A percentile compares a stretch with the other conserved stretches of the same genome.
Conservation (phyloP, 2,797 vertebrate genomes). For the Syndactyla subalaris region DNA sequence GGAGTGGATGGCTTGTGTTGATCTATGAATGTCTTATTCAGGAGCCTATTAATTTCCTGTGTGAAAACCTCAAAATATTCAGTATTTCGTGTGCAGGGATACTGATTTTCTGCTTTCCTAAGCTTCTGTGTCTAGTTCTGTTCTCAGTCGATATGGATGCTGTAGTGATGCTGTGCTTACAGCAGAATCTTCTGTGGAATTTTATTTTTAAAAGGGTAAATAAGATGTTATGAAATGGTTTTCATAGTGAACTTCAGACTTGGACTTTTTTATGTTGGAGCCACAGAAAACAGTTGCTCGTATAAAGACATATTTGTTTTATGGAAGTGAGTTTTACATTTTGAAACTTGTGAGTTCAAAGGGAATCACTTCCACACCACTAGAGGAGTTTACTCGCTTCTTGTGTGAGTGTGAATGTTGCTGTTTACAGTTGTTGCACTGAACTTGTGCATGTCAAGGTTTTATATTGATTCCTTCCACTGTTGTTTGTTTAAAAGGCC, state of each 20-base stretch:
- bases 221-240: neutral
- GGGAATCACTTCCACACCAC: neutral
- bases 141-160: neutral
- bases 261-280: neutral
- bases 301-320: neutral
- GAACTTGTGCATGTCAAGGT: neutral
- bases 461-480: neutral
- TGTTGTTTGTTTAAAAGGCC: neutral
- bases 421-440: neutral
- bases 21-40: neutral
- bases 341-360: neutral
- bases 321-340: neutral
- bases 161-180: neutral
- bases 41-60: neutral
- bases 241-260: neutral
- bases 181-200: neutral
- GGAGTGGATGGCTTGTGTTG: neutral
- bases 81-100: neutral
- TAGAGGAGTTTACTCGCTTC: neutral
- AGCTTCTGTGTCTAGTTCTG: neutral
- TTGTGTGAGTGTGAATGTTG: neutral
- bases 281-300: rapidly evolving
- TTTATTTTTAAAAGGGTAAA: neutral
- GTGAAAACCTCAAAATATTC: neutral
- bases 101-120: neutral